phyloP scores from a whole-genome alignment of 2,797 vertebrate species.

The Euthynnus affinis region DNA sequence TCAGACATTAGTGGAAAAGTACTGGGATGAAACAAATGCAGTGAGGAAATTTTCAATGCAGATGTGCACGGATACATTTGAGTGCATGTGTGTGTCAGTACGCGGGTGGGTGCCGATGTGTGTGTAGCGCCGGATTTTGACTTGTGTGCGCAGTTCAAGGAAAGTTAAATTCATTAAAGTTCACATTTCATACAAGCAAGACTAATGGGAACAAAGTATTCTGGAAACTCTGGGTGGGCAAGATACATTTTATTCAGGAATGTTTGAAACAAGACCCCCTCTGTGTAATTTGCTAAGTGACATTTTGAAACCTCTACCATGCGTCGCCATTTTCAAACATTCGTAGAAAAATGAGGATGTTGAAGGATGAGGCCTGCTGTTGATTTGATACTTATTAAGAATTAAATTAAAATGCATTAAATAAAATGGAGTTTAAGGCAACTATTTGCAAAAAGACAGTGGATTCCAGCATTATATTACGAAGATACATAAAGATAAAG shows the following conservation, averaged over 20 bases:
- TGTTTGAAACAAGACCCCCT: slow-evolving; percentile 28
- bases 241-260: slow-evolving; percentile 21
- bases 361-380: slow-evolving; percentile 4
- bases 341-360: slow-evolving; percentile 11
- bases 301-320: slow-evolving; percentile 22
- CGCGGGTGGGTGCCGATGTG: background rate
- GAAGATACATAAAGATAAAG: background rate
- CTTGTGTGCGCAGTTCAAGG: slow-evolving; percentile 16
- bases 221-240: background rate
- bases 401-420: slow-evolving; percentile 1
- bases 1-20: slow-evolving; percentile 80
- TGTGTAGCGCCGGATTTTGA: background rate
- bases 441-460: background rate
- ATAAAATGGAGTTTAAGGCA: background rate
- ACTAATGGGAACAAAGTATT: background rate
- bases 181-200: slow-evolving; percentile 14
- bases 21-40: slow-evolving; percentile 53
- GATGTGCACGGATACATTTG: slow-evolving; percentile 15
- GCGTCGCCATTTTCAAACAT: slow-evolving; percentile 9
- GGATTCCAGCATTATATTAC: background rate
- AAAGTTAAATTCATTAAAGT: slow-evolving; percentile 15
- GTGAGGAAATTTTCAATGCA: slow-evolving; percentile 43
- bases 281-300: slow-evolving; percentile 31
- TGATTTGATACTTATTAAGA: slow-evolving; percentile 6
- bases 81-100: background rate